Base-by-base conservation (phyloP, 2,113 vertebrate species). In the Engraulis encrasicolus region DNA sequence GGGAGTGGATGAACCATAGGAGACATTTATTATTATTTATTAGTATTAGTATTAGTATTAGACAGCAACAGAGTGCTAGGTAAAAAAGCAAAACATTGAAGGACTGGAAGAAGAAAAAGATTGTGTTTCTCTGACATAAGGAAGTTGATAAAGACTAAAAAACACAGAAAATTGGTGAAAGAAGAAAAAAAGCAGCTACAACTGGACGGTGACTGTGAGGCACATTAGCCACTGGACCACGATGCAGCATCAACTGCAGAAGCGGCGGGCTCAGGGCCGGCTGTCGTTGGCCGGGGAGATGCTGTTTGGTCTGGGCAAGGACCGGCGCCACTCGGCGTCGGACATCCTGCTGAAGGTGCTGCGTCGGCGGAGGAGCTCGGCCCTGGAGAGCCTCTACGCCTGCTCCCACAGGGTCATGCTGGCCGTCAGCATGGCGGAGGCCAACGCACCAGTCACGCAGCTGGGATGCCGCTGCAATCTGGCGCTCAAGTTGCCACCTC, bases 321-420 rank as follows among this genome's bases (percentile, higher is more conserved):
- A 90, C 18, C 92, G 94, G 82, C 91, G 95, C 66, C 95, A 94
- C 89, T 97, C 96, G 0, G 93, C 95, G 79, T 96, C 95, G 0
- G 95, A 96, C 85, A 90, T 95, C 0, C 84, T 96, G 36, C 89
- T 93, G 11, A 93, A 93, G 50, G 85, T 94, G 11, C 90, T 95
- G 79, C 95, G 93, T 85, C 90, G 92, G 78, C 92, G 94, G 85
- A 91, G 89, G 19, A 92, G 92, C 90, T 96, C 95, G 0, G 95
- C 90, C 23, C 84, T 96, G 19, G 93, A 95, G 91, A 89, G 94
- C 6, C 93, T 97, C 5, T 96, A 95, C 6, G 95, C 95, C 0
- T 96, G 95, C 27, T 95, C 95, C n/a, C 94, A 96, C 77, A 93
- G 92, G 61, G 93, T 97, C 54, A 95, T 97, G 95, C 94, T 95